A percentile compares a stretch with the other conserved stretches of the same genome.
Conservation (phyloP, 2,888 invertebrate species). For the Drosophila formosana region DNA sequence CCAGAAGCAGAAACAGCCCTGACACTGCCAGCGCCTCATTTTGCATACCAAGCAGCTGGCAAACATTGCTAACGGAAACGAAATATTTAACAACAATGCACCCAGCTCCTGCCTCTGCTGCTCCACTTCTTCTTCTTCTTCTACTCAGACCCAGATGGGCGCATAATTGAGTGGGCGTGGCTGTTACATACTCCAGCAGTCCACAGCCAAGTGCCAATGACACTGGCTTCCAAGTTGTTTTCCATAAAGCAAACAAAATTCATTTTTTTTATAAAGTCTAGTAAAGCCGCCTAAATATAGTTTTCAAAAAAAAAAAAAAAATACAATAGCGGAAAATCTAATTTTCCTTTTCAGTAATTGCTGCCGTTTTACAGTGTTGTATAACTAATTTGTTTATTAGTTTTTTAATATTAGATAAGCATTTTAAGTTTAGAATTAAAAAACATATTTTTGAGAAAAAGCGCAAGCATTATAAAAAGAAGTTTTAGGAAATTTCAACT, state of each 20-base stretch:
- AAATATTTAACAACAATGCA: constrained; percentile 80
- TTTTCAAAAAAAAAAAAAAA: too few relatives aligned
- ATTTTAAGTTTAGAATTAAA: too few relatives aligned
- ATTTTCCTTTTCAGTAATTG: too few relatives aligned
- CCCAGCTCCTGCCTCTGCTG: constrained; percentile 20
- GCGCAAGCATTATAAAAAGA: too few relatives aligned
- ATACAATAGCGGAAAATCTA: too few relatives aligned
- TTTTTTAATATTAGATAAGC: too few relatives aligned
- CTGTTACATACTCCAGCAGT: constrained; percentile 14
- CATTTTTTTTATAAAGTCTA: too few relatives aligned
- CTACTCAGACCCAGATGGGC: constrained; percentile 12
- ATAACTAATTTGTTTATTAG: too few relatives aligned
- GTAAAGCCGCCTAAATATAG: too few relatives aligned
- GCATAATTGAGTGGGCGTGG: constrained; percentile 74
- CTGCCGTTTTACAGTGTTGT: too few relatives aligned
- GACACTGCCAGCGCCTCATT: constrained; percentile 76
- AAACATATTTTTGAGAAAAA: too few relatives aligned
- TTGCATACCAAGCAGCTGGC: constrained; percentile 78
- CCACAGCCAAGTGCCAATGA: constrained; percentile 39
- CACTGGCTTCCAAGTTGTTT: constrained; percentile 23
- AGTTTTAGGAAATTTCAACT: too few relatives aligned
- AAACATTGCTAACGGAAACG: constrained; percentile 77
- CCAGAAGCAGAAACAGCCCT: constrained; percentile 56
- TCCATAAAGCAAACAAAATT: not conserved
- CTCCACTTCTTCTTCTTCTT: not conserved